Conservation (phyloP, 2,113 vertebrate species). For the Oxyura jamaicensis region DNA sequence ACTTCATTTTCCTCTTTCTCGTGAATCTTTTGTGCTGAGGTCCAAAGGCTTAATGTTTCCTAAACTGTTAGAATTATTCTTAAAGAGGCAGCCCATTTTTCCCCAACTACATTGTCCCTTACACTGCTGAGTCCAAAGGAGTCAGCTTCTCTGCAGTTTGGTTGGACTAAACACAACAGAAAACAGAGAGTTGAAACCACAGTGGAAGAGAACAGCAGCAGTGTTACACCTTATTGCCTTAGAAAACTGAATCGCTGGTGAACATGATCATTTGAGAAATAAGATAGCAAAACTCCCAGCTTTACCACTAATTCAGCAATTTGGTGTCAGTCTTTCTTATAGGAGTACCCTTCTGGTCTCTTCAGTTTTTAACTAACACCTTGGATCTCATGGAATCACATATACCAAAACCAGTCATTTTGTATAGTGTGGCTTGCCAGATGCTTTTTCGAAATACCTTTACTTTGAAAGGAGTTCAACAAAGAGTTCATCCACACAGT, state of each 20-base stretch:
- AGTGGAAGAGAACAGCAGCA: background rate
- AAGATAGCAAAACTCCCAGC: background rate
- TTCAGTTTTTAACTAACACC: background rate
- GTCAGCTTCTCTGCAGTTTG: background rate
- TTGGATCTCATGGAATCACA: background rate
- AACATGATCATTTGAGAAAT: background rate
- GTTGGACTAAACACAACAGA: background rate
- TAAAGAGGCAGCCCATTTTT: background rate
- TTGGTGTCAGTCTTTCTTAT: background rate
- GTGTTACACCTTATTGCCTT: background rate
- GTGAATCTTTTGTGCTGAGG: fast-evolving
- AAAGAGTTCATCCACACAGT: background rate
- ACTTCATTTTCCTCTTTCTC: background rate
- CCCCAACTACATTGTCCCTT: fast-evolving
- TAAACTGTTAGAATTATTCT: background rate
- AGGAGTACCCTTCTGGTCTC: background rate
- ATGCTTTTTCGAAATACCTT: background rate
- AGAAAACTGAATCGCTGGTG: background rate
- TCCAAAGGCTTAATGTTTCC: background rate
- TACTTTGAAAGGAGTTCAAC: background rate
- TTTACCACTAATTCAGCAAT: background rate
- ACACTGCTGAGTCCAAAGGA: background rate
- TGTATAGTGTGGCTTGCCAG: background rate
- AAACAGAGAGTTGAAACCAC: background rate
- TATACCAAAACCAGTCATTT: background rate